These are phyloP conservation scores for Pteromalus puparum DNA, from an alignment of 1,140 invertebrate genomes.

Conservation along the genomic window DNA sequence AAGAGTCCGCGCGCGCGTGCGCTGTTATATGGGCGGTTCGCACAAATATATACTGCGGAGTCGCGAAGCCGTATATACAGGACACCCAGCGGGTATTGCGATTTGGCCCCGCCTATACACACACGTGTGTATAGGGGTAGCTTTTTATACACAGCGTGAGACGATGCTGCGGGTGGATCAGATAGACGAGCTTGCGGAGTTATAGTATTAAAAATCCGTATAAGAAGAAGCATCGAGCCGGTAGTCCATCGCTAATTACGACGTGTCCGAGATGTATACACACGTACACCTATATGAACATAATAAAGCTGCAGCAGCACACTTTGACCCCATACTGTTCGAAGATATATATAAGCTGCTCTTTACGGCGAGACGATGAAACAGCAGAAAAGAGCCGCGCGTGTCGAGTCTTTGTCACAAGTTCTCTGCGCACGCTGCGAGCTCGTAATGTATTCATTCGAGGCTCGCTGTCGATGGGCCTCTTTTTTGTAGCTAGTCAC, in stretches of 20 bases:
- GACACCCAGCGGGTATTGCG: background rate
- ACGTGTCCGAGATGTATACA: background rate
- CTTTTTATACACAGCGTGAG: background rate
- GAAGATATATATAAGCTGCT: background rate
- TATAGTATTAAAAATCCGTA: too few species aligned
- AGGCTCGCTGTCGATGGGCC: background rate
- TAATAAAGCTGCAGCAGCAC: background rate
- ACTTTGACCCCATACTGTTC: too few species aligned
- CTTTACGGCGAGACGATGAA: background rate
- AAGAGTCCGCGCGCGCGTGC: background rate
- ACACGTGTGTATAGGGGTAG: background rate
- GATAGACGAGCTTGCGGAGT: background rate
- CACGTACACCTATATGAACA: background rate
- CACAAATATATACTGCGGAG: background rate
- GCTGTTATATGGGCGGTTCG: background rate
- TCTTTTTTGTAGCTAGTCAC: constrained; percentile 3
- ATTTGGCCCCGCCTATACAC: background rate
- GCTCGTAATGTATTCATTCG: background rate
- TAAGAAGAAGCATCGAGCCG: too few species aligned
- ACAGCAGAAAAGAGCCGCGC: constrained; percentile 4
- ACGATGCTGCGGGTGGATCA: background rate
- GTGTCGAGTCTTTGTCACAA: constrained; percentile 22
- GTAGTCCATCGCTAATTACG: background rate
- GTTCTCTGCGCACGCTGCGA: background rate
- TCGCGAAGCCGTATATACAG: background rate